These are phyloP conservation scores for Glareola pratincola DNA, from an alignment of 2,113 vertebrate genomes.

Conservation along the genomic window DNA sequence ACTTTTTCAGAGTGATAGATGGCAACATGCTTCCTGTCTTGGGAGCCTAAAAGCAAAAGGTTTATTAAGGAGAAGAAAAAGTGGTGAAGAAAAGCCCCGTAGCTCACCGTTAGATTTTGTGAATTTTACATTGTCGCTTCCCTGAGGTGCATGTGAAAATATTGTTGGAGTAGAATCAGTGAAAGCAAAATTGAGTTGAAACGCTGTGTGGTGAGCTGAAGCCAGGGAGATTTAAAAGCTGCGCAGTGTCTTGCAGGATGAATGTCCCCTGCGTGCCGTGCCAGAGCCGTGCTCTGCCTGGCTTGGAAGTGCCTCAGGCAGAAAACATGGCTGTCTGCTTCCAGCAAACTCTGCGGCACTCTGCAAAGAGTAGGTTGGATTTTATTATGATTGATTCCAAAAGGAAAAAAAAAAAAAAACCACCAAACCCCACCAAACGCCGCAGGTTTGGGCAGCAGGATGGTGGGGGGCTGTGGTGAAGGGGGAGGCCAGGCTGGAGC, in stretches of 20 bases:
- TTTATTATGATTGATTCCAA: not conserved
- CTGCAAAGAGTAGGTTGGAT: rapidly evolving
- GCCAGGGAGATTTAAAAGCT: not conserved
- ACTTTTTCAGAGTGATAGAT: not conserved
- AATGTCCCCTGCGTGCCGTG: rapidly evolving
- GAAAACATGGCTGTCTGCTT: not conserved
- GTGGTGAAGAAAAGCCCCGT: not conserved
- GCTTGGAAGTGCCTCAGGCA: not conserved
- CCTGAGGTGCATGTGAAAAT: not conserved
- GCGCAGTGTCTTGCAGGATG: not conserved
- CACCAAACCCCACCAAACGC: not conserved
- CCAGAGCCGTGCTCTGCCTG: not conserved
- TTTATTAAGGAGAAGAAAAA: slow-evolving; percentile 3
- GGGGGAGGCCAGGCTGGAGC: not conserved
- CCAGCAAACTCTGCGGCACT: not conserved
- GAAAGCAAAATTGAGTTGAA: not conserved
- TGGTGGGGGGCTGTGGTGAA: not conserved
- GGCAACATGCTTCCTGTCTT: not conserved
- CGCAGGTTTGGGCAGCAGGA: not conserved
- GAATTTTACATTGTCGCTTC: not conserved
- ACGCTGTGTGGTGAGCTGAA: not conserved
- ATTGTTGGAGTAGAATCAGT: not conserved
- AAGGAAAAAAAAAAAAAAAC: not conserved
- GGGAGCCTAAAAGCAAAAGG: not conserved
- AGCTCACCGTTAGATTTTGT: not conserved